These are phyloP conservation scores for Polyommatus iphigenia DNA, from an alignment of 2,888 invertebrate genomes.

Conservation along the genomic window DNA sequence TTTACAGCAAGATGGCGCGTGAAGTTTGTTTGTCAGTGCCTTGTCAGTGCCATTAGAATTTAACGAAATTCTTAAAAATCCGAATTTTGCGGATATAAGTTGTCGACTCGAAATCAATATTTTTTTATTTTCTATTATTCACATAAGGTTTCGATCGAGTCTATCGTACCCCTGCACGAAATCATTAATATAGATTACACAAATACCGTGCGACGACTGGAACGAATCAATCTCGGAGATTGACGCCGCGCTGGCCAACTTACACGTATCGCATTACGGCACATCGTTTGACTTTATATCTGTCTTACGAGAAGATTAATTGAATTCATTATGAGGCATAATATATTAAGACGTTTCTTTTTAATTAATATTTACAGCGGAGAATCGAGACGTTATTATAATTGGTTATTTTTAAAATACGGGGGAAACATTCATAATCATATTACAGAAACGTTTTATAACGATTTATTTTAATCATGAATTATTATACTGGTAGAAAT, in stretches of 20 bases:
- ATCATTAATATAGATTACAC: slow-evolving; percentile 53
- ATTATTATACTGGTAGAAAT: no score
- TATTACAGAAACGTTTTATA: no score
- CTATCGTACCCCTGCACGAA: no score
- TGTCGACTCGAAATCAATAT: no score
- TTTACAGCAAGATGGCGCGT: no score
- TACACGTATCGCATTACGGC: neutral
- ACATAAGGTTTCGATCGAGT: no score
- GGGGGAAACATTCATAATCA: neutral
- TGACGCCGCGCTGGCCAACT: slow-evolving; percentile 33
- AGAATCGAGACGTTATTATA: neutral
- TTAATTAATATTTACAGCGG: slow-evolving; percentile 28
- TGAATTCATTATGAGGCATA: neutral
- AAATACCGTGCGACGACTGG: slow-evolving; percentile 38
- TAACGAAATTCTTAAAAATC: no score
- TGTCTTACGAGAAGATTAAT: neutral
- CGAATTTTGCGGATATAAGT: no score
- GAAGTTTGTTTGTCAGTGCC: no score
- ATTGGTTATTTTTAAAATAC: neutral
- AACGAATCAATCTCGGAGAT: slow-evolving; percentile 39
- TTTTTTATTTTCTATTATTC: no score
- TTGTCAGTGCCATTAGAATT: no score
- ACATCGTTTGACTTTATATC: neutral
- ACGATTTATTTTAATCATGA: no score
- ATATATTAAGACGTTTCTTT: slow-evolving; percentile 28